These are phyloP conservation scores for Oxystoma pomonae DNA, from an alignment of 2,888 invertebrate genomes.

Conservation along the genomic window DNA sequence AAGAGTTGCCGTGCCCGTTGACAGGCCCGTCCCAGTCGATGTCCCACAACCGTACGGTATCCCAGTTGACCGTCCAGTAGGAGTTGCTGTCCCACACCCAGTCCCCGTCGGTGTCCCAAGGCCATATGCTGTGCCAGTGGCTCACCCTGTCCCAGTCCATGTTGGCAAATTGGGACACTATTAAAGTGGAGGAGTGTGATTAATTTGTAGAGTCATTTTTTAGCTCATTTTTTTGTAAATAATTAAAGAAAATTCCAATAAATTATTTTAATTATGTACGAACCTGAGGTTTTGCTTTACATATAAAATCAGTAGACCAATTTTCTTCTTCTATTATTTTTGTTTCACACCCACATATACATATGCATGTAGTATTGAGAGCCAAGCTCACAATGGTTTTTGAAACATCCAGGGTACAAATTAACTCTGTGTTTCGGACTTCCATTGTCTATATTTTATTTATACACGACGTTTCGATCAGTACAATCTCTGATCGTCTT, in stretches of 20 bases:
- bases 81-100: conserved; percentile 37
- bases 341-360: too few species aligned
- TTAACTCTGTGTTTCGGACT: too few species aligned
- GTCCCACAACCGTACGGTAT: conserved; percentile 39
- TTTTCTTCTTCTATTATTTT: too few species aligned
- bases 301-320: too few species aligned
- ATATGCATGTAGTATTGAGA: too few species aligned
- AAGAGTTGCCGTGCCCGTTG: conserved; percentile 51
- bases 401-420: too few species aligned
- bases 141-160: conserved; percentile 23
- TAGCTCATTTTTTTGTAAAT: conserved; percentile 4
- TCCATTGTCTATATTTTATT: too few species aligned
- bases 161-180: conserved; percentile 15
- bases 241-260: not conserved
- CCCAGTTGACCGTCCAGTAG: conserved; percentile 32
- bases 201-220: not conserved
- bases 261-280: too few species aligned
- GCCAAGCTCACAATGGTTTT: too few species aligned
- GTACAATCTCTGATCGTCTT: too few species aligned
- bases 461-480: too few species aligned
- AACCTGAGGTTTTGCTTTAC: too few species aligned
- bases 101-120: conserved; percentile 29
- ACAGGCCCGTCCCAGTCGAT: conserved; percentile 37
- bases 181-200: not conserved
- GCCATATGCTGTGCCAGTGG: conserved; percentile 26